Conservation (phyloP, 2,888 invertebrate genomes). For the Baronia brevicornis region DNA sequence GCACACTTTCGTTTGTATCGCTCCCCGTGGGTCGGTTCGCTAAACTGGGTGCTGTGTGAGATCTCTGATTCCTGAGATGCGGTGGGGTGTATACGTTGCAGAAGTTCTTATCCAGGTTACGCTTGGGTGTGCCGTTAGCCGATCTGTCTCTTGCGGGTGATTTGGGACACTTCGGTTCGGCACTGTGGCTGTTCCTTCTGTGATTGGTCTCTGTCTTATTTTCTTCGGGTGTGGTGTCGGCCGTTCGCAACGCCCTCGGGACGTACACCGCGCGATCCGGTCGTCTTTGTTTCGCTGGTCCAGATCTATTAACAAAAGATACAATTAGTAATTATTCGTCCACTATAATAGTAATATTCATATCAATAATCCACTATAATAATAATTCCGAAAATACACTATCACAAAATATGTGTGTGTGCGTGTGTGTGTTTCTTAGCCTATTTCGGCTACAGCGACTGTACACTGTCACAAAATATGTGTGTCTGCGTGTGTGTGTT, state of each 20-base stretch:
- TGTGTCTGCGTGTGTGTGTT: too few relatives aligned
- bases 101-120: slow-evolving; percentile 57
- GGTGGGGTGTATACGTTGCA: slow-evolving; percentile 72
- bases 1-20: slow-evolving; percentile 53
- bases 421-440: too few relatives aligned
- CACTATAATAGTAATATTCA: too few relatives aligned
- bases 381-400: too few relatives aligned
- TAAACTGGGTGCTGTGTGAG: slow-evolving; percentile 50
- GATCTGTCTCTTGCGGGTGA: slow-evolving; percentile 59
- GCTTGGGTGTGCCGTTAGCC: slow-evolving; percentile 51
- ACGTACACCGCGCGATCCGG: slow-evolving; percentile 89
- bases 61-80: slow-evolving; percentile 58
- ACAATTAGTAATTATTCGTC: too few relatives aligned
- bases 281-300: slow-evolving; percentile 70
- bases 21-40: slow-evolving; percentile 37
- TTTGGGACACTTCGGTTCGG: slow-evolving; percentile 49
- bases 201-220: slow-evolving; percentile 22
- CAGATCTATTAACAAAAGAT: slow-evolving; percentile 29
- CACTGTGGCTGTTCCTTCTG: slow-evolving; percentile 37
- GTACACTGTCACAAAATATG: too few relatives aligned
- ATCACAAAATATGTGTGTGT: too few relatives aligned
- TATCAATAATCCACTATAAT: too few relatives aligned
- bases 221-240: slow-evolving; percentile 31
- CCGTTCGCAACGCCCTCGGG: slow-evolving; percentile 79
- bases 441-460: too few relatives aligned